Evolutionary conservation across 2,113 vertebrate genomes (phyloP), one percentile per base, ranked within the genome.

Genomic region (Dolichotis patagonum): DNA sequence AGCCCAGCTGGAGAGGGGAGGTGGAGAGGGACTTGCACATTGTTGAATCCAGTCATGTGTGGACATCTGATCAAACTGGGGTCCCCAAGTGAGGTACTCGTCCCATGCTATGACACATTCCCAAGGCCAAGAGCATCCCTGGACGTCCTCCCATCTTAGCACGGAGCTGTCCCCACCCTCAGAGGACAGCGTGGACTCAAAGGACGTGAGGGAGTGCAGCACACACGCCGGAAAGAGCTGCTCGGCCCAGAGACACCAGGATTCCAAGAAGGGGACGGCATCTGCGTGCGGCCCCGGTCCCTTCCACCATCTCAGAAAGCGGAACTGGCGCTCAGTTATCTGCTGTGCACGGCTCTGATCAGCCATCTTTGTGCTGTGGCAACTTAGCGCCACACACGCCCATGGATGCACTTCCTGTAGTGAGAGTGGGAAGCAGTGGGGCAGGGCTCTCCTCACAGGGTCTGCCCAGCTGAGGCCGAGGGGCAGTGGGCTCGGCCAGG

Each of bases 21-120:
- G 0, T 1, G 0, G 2, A 16, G n/a, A 22, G 52, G 7, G 78
- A 32, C 30, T 0, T 56, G 1, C 12, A 54, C 5, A 14, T 32
- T 20, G 1, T 35, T 16, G 0, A 7, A 32, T 22, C 62, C 71
- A 56, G 2, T 16, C 30, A 5, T 12, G 2, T 10, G 43, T 3
- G 1, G 5, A 3, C 22, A 11, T 10, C 41, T 0, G 28, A 30
- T 0, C 5, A 22, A 63, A 20, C 85, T 20, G 1, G 0, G 1
- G 52, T 7, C 75, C 82, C 90, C 26, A 46, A n/a, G n/a, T 9
- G 22, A 54, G 28, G 67, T 14, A 83, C 22, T 5, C 8, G 22
- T 49, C 65, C 10, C 14, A 49, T 0, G n/a, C 28, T 30, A 22
- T 17, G 26, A 77, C 26, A 56, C 13, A 2, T 1, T 22, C 8